phyloP scores from a whole-genome alignment of 2,888 invertebrate species.

The Mimumesa dahlbomi region DNA sequence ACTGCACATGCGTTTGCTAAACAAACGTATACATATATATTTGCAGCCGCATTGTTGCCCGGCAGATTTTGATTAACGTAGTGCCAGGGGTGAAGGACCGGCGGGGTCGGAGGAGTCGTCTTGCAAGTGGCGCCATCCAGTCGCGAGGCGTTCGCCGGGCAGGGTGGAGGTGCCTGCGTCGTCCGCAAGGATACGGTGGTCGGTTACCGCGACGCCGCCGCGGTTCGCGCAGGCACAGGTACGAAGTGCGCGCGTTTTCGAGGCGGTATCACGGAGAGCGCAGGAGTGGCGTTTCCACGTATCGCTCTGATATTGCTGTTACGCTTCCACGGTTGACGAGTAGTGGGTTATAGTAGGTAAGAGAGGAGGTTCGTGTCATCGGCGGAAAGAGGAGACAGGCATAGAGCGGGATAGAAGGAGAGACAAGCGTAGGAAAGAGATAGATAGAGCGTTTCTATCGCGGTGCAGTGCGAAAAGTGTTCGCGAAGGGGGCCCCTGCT shows the following conservation, averaged over 20 bases:
- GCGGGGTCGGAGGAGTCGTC: conserved; percentile 36
- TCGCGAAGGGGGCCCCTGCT: conserved; percentile 44
- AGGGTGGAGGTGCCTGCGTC: conserved; percentile 53
- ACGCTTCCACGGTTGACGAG: conserved; percentile 18
- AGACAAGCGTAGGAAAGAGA: conserved; percentile 18
- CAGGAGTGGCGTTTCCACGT: conserved; percentile 54
- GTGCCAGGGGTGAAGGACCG: conserved; percentile 52
- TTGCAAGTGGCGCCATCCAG: conserved; percentile 70
- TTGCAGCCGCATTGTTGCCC: conserved; percentile 5
- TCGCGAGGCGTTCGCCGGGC: conserved; percentile 59
- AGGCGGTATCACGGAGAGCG: conserved; percentile 48
- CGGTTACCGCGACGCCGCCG: conserved; percentile 56
- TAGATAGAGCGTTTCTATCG: conserved; percentile 47
- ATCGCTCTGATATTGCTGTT: conserved; percentile 29
- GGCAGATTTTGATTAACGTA: conserved; percentile 28
- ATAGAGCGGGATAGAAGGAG: conserved; percentile 16
- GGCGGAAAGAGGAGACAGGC: conserved; percentile 13
- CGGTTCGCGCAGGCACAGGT: conserved; percentile 57
- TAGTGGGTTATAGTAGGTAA: conserved; percentile 1
- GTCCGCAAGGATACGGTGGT: conserved; percentile 60
- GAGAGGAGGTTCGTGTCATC: conserved; percentile 20
- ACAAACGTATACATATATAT: background rate
- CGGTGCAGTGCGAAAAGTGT: conserved; percentile 62
- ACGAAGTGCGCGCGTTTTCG: conserved; percentile 57
- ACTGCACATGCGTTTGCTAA: background rate